Evolutionary conservation across 2,797 vertebrate genomes (phyloP), one percentile per base, ranked within the genome.

Genomic region (Paratrypauchen microcephalus): DNA sequence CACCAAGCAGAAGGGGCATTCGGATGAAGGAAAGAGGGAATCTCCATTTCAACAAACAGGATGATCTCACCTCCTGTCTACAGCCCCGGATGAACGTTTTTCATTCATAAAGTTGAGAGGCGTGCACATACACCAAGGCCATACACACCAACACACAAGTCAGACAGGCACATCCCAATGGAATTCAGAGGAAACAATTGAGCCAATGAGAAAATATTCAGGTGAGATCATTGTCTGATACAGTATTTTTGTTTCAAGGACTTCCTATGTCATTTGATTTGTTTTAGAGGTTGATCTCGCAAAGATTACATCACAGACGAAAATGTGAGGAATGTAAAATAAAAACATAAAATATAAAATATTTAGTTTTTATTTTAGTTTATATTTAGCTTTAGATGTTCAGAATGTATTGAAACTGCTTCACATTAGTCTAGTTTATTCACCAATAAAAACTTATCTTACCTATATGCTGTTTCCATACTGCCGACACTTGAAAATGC

Each of bases 21-120:
- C 0, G 21, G 30, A 64, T 57, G 62, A 73, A 71, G 41, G 65
- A 65, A 69, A 70, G 68, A 19, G 68, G 74, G 73, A 73, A 36
- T 87, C 88, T 88, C 81, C 81, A 83, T 88, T 86, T 90, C 87
- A 87, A 76, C 66, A 45, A 54, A n/a, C 54, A 70, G 21, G 86
- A 90, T 93, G 92, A 93, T 79, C 91, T 93, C 92, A 93, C 77
- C 87, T 85, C 83, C 86, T 84, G 88, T 91, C 88, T 90, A 70
- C 81, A 78, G 70, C 82, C 73, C 76, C 80, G 83, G 73, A 86
- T 77, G 77, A 74, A 76, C 73, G 75, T n/a, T 77, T 86, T 93
- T 91, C 89, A 92, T 93, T 93, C 89, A 92, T 80, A 88, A 91
- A 90, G 65, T 90, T 80, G 69, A 76, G 72, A 63, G 74, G 84